Evolutionary conservation across 2,888 invertebrate species (phyloP).

Genomic region (Unio delphinus): DNA sequence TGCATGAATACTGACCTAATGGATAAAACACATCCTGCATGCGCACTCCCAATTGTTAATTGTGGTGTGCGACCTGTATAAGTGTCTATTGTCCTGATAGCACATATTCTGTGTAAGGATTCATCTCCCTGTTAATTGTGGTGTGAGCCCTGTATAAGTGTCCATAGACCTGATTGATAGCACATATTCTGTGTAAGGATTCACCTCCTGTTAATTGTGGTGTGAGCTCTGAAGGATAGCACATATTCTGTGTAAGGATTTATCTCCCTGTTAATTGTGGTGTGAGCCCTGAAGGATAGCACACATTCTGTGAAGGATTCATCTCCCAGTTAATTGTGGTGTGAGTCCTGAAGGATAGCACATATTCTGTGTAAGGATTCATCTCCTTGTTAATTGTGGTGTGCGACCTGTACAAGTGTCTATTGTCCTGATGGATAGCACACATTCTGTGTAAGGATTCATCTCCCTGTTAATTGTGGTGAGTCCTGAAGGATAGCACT

Average conservation of each 20-base stretch:
- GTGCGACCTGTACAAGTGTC: too few relatives aligned
- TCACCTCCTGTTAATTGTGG: background rate
- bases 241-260: background rate
- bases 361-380: too few relatives aligned
- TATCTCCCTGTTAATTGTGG: background rate
- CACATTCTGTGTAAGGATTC: background rate
- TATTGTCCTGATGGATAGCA: conserved; percentile 79
- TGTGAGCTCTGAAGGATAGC: conserved; percentile 79
- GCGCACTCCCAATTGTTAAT: too few relatives aligned
- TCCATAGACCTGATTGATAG: conserved; percentile 79
- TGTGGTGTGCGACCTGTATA: too few relatives aligned
- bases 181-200: background rate
- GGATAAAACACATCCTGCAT: too few relatives aligned
- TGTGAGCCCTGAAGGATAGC: conserved; percentile 79
- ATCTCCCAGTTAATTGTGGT: background rate
- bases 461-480: background rate
- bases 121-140: too few relatives aligned
- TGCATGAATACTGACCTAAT: too few relatives aligned
- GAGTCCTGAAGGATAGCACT: conserved; percentile 79
- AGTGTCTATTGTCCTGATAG: too few relatives aligned
- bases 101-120: too few relatives aligned
- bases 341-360: background rate
- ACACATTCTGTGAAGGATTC: background rate
- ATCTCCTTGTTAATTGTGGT: too few relatives aligned
- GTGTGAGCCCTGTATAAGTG: too few relatives aligned